Evolutionary conservation across 2,113 vertebrate genomes (phyloP).

Genomic region (Stercorarius parasiticus): DNA sequence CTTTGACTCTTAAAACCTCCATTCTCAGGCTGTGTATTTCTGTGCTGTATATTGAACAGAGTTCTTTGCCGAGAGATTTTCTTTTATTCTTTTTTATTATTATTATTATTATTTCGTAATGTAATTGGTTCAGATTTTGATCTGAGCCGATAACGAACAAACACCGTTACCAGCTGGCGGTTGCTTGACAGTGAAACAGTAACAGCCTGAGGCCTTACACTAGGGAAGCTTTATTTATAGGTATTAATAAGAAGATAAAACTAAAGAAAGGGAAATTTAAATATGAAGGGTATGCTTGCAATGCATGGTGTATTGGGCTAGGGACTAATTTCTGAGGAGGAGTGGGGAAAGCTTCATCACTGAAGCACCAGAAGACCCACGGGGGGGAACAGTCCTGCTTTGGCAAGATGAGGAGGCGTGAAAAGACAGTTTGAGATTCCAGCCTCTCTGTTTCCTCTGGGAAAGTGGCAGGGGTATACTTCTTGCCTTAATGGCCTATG

Average conservation of each 20-base stretch:
- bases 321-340: not conserved
- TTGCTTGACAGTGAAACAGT: not conserved
- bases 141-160: not conserved
- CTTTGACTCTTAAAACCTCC: not conserved
- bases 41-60: not conserved
- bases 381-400: not conserved
- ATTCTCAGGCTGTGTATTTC: not conserved
- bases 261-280: not conserved
- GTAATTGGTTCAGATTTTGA: not conserved
- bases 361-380: not conserved
- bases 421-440: not conserved
- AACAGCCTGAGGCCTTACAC: not conserved
- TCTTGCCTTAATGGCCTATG: not conserved
- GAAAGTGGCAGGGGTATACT: not conserved
- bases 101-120: not conserved
- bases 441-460: not conserved
- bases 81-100: not conserved
- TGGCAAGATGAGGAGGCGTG: not conserved
- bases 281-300: not conserved
- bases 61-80: not conserved
- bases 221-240: not conserved
- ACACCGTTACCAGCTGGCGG: not conserved
- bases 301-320: not conserved
- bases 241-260: not conserved
- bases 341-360: not conserved